Conservation (phyloP, 1,140 invertebrate species). For the Gyrodactylus bullatarudis region DNA sequence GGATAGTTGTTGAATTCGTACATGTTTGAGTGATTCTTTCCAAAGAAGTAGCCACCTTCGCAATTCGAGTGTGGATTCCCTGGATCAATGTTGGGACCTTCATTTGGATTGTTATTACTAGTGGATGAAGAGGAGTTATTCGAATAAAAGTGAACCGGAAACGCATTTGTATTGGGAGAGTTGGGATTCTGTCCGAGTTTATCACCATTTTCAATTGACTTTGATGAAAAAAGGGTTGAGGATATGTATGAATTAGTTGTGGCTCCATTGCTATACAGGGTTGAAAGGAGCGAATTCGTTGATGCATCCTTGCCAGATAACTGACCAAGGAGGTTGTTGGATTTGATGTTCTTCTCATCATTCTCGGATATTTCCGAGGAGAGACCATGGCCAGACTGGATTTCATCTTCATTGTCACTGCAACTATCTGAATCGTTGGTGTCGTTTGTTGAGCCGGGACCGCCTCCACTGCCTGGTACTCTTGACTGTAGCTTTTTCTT, state of each 20-base stretch:
- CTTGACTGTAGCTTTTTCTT: constrained; percentile 43
- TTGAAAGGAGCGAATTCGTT: not conserved
- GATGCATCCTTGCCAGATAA: not conserved
- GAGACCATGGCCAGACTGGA: not conserved
- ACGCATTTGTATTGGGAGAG: not conserved
- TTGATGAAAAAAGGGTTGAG: not conserved
- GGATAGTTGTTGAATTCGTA: no score
- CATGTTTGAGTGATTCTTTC: not conserved
- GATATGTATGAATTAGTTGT: not conserved
- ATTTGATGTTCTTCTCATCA: not conserved
- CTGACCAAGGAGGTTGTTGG: not conserved
- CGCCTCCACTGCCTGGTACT: not conserved
- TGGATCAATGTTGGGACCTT: no score
- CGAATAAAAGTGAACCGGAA: no score
- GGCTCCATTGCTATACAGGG: not conserved
- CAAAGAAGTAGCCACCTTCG: not conserved
- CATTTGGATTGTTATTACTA: not conserved
- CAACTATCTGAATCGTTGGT: not conserved
- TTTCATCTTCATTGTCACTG: not conserved
- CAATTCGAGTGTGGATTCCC: no score
- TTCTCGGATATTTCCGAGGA: not conserved
- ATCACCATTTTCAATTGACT: no score
- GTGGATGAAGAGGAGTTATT: no score
- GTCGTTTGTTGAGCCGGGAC: not conserved
- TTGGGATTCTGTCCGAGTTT: not conserved